Evolutionary conservation across 2,113 vertebrate genomes (phyloP).

Genomic region (Otus sunia): DNA sequence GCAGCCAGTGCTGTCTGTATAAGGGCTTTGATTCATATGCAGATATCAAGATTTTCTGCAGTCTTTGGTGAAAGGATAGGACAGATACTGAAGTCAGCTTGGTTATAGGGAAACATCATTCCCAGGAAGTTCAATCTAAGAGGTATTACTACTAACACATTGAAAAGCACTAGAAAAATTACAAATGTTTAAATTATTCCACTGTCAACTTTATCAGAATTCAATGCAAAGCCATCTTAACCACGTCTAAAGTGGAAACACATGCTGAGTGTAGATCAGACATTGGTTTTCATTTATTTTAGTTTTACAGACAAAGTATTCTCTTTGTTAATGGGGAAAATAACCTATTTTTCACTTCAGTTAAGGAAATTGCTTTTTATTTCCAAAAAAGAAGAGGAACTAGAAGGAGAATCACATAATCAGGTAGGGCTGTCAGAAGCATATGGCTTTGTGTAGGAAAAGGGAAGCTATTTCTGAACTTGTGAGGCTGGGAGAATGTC

Average conservation of each 20-base stretch:
- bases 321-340: conserved; percentile 56
- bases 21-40: neutral
- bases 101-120: neutral
- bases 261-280: conserved; percentile 24
- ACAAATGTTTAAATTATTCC: conserved; percentile 36
- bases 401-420: conserved; percentile 35
- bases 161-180: neutral
- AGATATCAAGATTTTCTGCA: neutral
- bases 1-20: neutral
- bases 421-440: conserved; percentile 34
- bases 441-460: conserved; percentile 39
- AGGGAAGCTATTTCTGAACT: conserved; percentile 42
- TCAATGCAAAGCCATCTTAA: neutral
- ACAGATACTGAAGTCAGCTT: neutral
- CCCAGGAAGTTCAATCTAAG: neutral
- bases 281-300: conserved; percentile 22
- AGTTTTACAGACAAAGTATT: conserved; percentile 40
- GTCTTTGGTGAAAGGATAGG: neutral
- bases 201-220: neutral
- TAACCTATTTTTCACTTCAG: conserved; percentile 57
- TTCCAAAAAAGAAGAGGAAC: neutral
- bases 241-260: neutral
- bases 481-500: conserved; percentile 1
- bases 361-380: conserved; percentile 41
- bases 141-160: neutral